phyloP scores from a whole-genome alignment of 2,888 invertebrate species.

The Cyclophora punctaria region DNA sequence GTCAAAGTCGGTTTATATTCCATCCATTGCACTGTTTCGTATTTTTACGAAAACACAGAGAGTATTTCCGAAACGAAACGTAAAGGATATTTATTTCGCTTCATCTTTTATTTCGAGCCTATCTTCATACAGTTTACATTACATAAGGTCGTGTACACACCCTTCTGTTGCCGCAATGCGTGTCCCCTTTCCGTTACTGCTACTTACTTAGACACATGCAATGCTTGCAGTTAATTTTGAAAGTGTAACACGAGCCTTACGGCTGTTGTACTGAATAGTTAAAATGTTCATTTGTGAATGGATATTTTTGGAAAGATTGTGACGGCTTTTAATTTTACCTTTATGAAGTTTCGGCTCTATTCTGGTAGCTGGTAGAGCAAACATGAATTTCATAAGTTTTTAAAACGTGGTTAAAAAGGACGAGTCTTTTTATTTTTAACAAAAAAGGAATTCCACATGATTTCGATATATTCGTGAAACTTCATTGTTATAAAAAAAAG shows the following conservation, averaged over 20 bases:
- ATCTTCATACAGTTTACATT: conserved; percentile 23
- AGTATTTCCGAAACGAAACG: background rate
- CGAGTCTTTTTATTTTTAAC: no score
- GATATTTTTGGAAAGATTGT: conserved; percentile 1
- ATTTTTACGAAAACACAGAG: no score
- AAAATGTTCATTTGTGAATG: conserved; percentile 18
- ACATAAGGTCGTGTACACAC: conserved; percentile 27
- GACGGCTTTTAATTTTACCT: background rate
- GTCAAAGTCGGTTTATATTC: no score
- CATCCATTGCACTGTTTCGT: no score
- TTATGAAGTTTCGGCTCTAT: no score
- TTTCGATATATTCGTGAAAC: no score
- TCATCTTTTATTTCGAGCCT: no score
- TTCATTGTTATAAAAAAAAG: no score
- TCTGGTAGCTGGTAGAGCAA: no score
- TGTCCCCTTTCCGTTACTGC: conserved; percentile 41
- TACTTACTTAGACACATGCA: conserved; percentile 33
- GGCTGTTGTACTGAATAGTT: conserved; percentile 22
- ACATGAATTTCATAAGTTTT: no score
- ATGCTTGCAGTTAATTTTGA: conserved; percentile 31
- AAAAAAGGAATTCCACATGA: no score
- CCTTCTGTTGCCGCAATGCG: conserved; percentile 29
- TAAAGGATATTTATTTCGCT: background rate
- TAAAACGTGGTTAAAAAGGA: no score
- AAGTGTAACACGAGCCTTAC: conserved; percentile 27